Conservation (phyloP, 2,888 invertebrate genomes). For the Ophonus ardosiacus region DNA sequence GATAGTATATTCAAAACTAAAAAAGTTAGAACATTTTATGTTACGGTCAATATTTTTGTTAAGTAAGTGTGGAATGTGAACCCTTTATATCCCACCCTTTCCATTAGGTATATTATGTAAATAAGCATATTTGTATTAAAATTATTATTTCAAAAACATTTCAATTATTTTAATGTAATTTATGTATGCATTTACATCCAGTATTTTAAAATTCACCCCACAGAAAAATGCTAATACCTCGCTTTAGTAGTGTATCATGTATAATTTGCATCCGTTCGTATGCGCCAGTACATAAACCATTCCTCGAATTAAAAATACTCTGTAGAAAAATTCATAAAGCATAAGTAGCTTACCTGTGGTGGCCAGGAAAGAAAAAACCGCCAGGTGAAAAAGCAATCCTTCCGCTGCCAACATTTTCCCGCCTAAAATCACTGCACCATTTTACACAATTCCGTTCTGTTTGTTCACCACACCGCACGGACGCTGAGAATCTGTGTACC, state of each 20-base stretch:
- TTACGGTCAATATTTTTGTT: too few relatives aligned
- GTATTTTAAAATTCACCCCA: not conserved
- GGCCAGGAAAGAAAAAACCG: conserved; percentile 61
- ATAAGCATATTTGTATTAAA: not conserved
- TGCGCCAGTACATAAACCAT: not conserved
- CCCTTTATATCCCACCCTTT: too few relatives aligned
- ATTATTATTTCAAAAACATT: not conserved
- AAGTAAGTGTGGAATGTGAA: too few relatives aligned
- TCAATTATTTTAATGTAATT: not conserved
- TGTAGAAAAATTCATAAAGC: conserved; percentile 14
- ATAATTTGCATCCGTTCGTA: not conserved
- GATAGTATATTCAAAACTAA: too few relatives aligned
- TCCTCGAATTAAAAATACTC: not conserved
- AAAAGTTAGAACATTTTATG: too few relatives aligned
- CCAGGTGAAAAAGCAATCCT: conserved; percentile 59
- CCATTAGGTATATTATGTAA: too few relatives aligned
- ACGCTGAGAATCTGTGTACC: not conserved
- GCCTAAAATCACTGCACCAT: conserved; percentile 61
- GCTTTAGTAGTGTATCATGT: not conserved
- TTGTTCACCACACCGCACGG: conserved; percentile 12
- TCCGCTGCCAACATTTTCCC: conserved; percentile 60
- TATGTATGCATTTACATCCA: not conserved
- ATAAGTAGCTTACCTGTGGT: conserved; percentile 58
- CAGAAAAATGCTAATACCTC: not conserved
- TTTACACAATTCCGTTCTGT: conserved; percentile 41